Base-by-base conservation (phyloP, 1,140 invertebrate species). In the Oryctes rhinoceros region DNA sequence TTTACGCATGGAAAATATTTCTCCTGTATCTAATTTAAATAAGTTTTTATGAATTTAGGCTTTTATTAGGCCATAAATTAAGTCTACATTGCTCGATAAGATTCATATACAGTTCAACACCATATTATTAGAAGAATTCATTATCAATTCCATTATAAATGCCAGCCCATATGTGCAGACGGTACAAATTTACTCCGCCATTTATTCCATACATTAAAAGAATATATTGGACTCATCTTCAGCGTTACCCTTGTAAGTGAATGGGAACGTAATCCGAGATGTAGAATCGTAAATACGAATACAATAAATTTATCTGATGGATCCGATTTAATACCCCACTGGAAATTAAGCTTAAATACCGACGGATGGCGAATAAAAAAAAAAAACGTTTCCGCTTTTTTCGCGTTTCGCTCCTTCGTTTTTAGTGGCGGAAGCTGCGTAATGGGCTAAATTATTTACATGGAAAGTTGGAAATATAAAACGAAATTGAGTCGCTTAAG, bases 251-350 rank as follows among this genome's bases (percentile, higher is more conserved):
- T 39, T 59, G n/a, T 20, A 67, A 67, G 62, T 67, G 24, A 67
- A 67, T 67, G 11, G 9, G 6, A 35, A 18, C 18, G 30, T 24
- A 59, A 67, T 67, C n/a, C 30, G 3, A 35, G 18, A 67, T 35
- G 15, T 24, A 67, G 9, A 35, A 20, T 20, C 18, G 62, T 67
- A 67, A 20, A 67, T 20, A 20, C 62, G 15, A 67, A 67, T 59
- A 67, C 62, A 67, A 67, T 67, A 67, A 67, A 67, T 67, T 67
- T 67, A n/a, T 3, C 9, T 67, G 62, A 67, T 67, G 62, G 62
- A 24, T 4, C n/a, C 30, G 6, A 18, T 67, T 67, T 67, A 35
- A 67, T 67, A 18, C 18, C 18, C 9, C 11, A 67, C 11, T 67
- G 62, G 18, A 67, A 67, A 67, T 67, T 67, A 67, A 67, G 62